Evolutionary conservation across 2,888 invertebrate genomes (phyloP).

Genomic region (Drosophila bunnanda): DNA sequence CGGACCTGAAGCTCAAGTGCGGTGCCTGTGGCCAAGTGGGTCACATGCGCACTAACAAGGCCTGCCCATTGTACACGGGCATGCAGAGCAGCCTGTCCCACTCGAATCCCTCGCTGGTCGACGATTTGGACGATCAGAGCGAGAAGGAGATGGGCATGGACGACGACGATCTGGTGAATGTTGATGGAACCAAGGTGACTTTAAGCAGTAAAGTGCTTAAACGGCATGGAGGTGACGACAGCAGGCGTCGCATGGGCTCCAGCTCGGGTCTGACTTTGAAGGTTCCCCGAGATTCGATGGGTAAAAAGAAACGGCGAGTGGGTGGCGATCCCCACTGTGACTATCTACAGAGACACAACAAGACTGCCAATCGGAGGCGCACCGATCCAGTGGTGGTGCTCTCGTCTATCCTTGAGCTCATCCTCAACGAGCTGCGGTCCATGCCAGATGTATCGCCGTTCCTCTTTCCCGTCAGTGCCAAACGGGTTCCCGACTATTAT

Average conservation of each 20-base stretch:
- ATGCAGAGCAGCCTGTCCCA: slow-evolving; percentile 86
- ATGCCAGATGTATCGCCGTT: slow-evolving; percentile 97
- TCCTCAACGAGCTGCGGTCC: slow-evolving; percentile 96
- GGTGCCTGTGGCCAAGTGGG: slow-evolving; percentile 95
- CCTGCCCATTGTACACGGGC: slow-evolving; percentile 96
- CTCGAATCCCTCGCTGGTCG: slow-evolving; percentile 90
- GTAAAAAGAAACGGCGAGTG: slow-evolving; percentile 88
- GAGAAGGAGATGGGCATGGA: slow-evolving; percentile 89
- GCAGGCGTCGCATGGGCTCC: slow-evolving; percentile 89
- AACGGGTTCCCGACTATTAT: slow-evolving; percentile 97
- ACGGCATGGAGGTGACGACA: slow-evolving; percentile 91
- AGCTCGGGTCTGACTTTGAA: slow-evolving; percentile 88
- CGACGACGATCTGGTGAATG: slow-evolving; percentile 94
- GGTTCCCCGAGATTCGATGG: slow-evolving; percentile 90
- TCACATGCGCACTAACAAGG: slow-evolving; percentile 94
- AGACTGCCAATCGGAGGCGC: slow-evolving; percentile 94
- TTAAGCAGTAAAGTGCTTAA: slow-evolving; percentile 94
- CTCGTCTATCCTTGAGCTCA: slow-evolving; percentile 95
- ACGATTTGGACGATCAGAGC: slow-evolving; percentile 93
- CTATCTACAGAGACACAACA: slow-evolving; percentile 92
- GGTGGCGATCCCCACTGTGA: slow-evolving; percentile 91
- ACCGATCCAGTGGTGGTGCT: slow-evolving; percentile 98
- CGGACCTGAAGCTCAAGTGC: slow-evolving; percentile 96
- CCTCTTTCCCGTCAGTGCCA: slow-evolving; percentile 96
- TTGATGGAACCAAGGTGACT: slow-evolving; percentile 97